A percentile compares a stretch with the other conserved stretches of the same genome.
These are phyloP conservation scores for Chlorospingus flavigularis DNA, from an alignment of 2,797 vertebrate species.

Conservation along the genomic window DNA sequence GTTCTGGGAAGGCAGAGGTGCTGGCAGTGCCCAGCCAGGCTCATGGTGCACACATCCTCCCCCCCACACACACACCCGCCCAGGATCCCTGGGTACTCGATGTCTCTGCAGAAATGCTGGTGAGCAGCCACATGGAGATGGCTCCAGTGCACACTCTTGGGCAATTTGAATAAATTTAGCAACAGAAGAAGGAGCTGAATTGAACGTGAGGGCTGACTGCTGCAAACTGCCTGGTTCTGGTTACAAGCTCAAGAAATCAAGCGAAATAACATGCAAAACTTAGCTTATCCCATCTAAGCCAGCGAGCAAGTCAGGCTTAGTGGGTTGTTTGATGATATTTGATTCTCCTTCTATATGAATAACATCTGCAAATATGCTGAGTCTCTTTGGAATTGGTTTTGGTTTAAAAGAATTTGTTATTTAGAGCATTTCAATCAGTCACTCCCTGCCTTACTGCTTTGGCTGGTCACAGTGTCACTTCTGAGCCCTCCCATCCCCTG, in stretches of 20 bases:
- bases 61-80: rapidly evolving
- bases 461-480: not conserved
- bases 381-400: constrained; percentile 40
- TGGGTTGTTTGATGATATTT: constrained; percentile 32
- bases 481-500: not conserved
- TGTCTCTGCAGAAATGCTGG: not conserved
- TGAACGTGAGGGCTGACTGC: not conserved
- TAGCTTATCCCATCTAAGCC: not conserved
- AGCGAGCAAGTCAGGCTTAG: not conserved
- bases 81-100: rapidly evolving
- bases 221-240: not conserved
- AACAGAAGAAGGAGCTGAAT: not conserved
- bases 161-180: not conserved
- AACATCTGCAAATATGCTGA: constrained; percentile 32
- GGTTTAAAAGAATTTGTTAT: constrained; percentile 22
- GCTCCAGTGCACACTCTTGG: not conserved
- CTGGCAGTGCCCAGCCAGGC: not conserved
- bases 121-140: not conserved
- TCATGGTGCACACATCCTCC: rapidly evolving
- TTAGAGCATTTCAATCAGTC: constrained; percentile 3
- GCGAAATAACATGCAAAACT: not conserved
- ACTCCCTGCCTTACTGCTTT: not conserved
- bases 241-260: not conserved
- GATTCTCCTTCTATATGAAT: constrained; percentile 29
- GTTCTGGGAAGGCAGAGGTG: not conserved